These are phyloP conservation scores for Salvelinus namaycush DNA, from an alignment of 2,113 vertebrate genomes.

Conservation along the genomic window DNA sequence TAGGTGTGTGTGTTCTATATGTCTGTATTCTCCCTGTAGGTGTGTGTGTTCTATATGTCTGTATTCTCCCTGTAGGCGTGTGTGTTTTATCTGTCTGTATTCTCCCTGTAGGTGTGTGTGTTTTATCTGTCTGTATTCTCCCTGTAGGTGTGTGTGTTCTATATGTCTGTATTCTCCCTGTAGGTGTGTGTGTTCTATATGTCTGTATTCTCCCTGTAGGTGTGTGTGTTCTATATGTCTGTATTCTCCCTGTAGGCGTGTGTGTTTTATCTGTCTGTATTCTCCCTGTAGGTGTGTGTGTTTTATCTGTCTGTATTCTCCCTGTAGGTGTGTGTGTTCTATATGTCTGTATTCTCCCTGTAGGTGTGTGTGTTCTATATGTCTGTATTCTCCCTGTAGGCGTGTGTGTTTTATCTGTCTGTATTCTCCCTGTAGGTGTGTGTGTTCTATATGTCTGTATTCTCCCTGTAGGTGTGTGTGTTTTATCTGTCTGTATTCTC, in stretches of 20 bases:
- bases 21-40: background rate
- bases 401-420: no score
- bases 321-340: no score
- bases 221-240: background rate
- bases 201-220: no score
- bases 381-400: background rate
- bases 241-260: background rate
- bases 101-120: background rate
- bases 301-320: no score
- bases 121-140: no score
- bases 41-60: background rate
- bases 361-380: no score
- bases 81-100: no score
- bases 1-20: background rate
- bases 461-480: background rate
- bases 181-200: background rate
- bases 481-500: no score
- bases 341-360: no score
- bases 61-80: background rate
- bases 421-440: background rate
- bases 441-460: no score
- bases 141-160: background rate
- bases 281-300: no score
- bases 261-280: no score
- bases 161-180: background rate